A percentile compares a stretch with the other conserved stretches of the same genome.
phyloP scores from a whole-genome alignment of 2,113 vertebrate species.

The western clawed frog (Xenopus tropicalis) region DNA sequence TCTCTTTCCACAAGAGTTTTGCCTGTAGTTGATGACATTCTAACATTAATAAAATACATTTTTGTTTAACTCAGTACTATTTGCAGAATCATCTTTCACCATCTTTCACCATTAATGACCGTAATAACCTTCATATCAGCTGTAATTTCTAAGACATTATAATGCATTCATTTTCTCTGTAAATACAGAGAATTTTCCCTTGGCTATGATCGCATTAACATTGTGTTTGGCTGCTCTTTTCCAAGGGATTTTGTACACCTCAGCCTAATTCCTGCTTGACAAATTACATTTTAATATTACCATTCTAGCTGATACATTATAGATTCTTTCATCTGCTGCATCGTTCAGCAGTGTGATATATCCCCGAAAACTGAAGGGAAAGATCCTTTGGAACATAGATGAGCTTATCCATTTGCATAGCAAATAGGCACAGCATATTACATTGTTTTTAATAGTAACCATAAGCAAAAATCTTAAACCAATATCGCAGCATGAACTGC shows the following conservation, averaged over 20 bases:
- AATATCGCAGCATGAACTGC: slow-evolving; percentile 19
- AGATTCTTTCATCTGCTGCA: background rate
- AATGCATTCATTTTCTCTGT: slow-evolving; percentile 12
- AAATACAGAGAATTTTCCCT: slow-evolving; percentile 20
- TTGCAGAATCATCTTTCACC: slow-evolving; percentile 16
- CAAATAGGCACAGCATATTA: slow-evolving; percentile 8
- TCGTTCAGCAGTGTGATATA: background rate
- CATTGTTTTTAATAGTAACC: slow-evolving; percentile 21
- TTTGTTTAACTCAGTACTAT: slow-evolving; percentile 15
- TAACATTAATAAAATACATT: slow-evolving; percentile 29
- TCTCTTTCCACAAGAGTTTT: background rate
- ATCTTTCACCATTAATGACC: slow-evolving; percentile 12
- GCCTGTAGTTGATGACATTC: background rate
- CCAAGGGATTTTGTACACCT: slow-evolving; percentile 5
- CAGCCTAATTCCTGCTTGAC: background rate
- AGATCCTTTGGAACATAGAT: background rate
- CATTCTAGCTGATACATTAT: background rate
- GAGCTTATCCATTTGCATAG: slow-evolving; percentile 8
- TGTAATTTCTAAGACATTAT: slow-evolving; percentile 1
- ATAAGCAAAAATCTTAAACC: slow-evolving; percentile 27
- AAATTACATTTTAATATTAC: slow-evolving; percentile 17
- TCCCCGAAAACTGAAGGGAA: background rate
- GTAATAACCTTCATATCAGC: slow-evolving; percentile 22
- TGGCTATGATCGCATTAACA: slow-evolving; percentile 25
- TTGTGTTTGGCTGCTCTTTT: slow-evolving; percentile 18